Evolutionary conservation across 2,888 invertebrate genomes (phyloP).

Genomic region (Eupeodes latifasciatus): DNA sequence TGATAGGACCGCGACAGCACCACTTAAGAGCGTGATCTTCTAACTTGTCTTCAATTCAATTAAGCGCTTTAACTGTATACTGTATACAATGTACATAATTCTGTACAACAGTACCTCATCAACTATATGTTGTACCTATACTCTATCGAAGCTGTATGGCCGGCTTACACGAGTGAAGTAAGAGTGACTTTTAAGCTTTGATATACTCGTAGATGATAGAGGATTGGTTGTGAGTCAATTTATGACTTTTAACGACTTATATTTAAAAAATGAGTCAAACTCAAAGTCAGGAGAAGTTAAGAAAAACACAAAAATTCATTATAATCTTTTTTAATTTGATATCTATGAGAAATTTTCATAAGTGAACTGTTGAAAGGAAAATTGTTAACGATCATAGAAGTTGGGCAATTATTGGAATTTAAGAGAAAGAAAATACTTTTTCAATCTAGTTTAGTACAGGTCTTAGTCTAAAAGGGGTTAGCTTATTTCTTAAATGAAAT

Average conservation of each 20-base stretch:
- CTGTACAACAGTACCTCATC: background rate
- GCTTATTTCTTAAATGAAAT: too few relatives aligned
- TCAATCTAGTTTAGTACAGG: background rate
- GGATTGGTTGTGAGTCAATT: background rate
- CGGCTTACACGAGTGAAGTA: background rate
- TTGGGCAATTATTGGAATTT: slow-evolving; percentile 2
- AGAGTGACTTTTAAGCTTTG: background rate
- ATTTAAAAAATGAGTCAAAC: background rate
- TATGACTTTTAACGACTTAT: background rate
- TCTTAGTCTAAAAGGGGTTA: background rate
- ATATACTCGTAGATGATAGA: too few relatives aligned
- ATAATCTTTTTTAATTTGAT: background rate
- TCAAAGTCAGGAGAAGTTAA: slow-evolving; percentile 5
- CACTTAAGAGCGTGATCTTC: slow-evolving; percentile 53
- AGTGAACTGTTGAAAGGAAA: background rate
- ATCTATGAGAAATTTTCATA: background rate
- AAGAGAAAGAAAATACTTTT: background rate
- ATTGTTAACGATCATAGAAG: background rate
- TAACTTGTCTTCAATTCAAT: slow-evolving; percentile 48
- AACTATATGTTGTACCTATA: too few relatives aligned
- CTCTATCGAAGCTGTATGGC: too few relatives aligned
- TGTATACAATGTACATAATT: background rate
- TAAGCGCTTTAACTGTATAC: slow-evolving; percentile 8
- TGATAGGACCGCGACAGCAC: slow-evolving; percentile 9
- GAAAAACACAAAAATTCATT: background rate